Evolutionary conservation across 30 jellyfish, hydroid and myxozoan genomes (phyloP), one percentile per base, ranked within the genome.

Genomic region (Calvadosia cruxmelitensis): DNA sequence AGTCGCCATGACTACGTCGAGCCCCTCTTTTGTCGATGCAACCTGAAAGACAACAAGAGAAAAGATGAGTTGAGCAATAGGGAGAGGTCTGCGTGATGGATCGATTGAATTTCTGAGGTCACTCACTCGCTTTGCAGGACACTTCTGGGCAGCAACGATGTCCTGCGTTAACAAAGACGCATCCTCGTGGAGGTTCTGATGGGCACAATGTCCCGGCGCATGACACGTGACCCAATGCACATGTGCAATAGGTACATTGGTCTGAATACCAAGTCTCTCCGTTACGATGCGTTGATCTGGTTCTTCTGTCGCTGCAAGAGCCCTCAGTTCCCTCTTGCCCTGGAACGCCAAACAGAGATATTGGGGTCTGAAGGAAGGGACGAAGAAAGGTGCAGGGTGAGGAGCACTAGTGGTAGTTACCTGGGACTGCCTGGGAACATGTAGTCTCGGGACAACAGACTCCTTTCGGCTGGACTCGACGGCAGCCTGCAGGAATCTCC

Each of bases 141-240:
- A 65, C 74, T 12, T 65, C 32, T 16, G 74, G 74, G 25, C 74
- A 65, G 65, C 74, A 65, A 5, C 30, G 74, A 65, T 66, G 24
- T 12, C 64, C 12, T 20, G 20, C 24, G 24, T 65, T 30, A 13
- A 65, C 66, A 5, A 32, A 27, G 20, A 16, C 12, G 32, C 74
- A 65, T 25, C 74, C 74, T 23, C 10, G 74, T 30, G 7, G 65
- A 13, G 32, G 65, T 25, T 26, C 20, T 23, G 64, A 12, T 7
- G 27, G 64, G 65, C 74, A 65, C 3, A 32, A 3, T 13, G 7
- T 65, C 20, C 20, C 12, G 53, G 67, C 30, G 66, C 74, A 65
- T 66, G 53, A 65, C 20, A 32, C 27, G 12, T 20, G 66, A 5
- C 74, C 74, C 26, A n/a, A 13, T n/a, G 26, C 66, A 30, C 74